Evolutionary conservation across 2,888 invertebrate species (phyloP).

Genomic region (Hypolimnas misippus): DNA sequence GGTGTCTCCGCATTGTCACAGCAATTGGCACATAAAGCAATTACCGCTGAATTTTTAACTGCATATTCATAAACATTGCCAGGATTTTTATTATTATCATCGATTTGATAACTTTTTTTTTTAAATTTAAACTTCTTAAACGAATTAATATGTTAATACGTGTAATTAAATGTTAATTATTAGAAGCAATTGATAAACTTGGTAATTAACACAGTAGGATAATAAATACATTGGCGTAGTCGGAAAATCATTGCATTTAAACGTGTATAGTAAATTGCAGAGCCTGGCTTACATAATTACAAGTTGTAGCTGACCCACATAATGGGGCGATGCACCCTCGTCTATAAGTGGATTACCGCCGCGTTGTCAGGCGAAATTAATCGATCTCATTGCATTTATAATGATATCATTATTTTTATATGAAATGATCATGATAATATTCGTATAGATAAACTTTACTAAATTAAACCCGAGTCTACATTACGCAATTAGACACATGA

Average conservation of each 20-base stretch:
- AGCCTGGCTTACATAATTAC: slow-evolving; percentile 46
- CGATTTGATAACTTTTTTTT: too few relatives aligned
- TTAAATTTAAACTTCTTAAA: background rate
- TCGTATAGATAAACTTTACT: too few relatives aligned
- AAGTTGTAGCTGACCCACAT: slow-evolving; percentile 71
- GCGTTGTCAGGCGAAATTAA: slow-evolving; percentile 39
- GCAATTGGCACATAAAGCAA: slow-evolving; percentile 14
- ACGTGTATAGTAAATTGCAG: slow-evolving; percentile 25
- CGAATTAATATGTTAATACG: background rate
- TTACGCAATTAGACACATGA: too few relatives aligned
- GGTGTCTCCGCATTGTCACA: slow-evolving; percentile 19
- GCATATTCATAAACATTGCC: background rate
- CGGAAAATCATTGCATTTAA: slow-evolving; percentile 28
- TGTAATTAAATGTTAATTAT: background rate
- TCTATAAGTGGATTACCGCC: slow-evolving; percentile 65
- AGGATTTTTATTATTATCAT: background rate
- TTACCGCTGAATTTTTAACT: background rate
- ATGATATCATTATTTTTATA: slow-evolving; percentile 7
- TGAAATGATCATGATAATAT: too few relatives aligned
- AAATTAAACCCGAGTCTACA: too few relatives aligned
- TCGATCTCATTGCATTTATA: slow-evolving; percentile 40
- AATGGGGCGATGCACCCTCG: slow-evolving; percentile 64
- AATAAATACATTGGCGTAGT: background rate
- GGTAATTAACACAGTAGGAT: slow-evolving; percentile 1
- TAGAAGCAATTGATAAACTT: background rate